These are phyloP conservation scores for Aurelia aurita DNA, from an alignment of 30 jellyfish, hydroid and myxozoan species.

Conservation along the genomic window DNA sequence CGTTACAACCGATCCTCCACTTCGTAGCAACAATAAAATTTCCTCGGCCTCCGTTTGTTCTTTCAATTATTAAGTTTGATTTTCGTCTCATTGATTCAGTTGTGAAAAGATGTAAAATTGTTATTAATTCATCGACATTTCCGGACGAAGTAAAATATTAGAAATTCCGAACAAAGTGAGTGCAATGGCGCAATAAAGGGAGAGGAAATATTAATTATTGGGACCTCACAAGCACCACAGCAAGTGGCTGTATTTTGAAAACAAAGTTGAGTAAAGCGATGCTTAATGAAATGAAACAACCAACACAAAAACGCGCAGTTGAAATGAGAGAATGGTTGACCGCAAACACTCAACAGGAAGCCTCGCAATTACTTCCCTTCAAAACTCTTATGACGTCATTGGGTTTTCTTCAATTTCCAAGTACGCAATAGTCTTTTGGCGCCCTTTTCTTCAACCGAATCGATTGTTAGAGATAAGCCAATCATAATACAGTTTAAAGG, in stretches of 20 bases:
- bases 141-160: too few relatives aligned
- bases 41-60: too few relatives aligned
- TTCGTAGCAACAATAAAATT: too few relatives aligned
- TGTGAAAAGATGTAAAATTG: too few relatives aligned
- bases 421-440: slow-evolving; percentile 61
- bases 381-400: slow-evolving; percentile 21
- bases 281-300: too few relatives aligned
- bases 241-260: background rate
- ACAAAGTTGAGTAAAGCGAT: too few relatives aligned
- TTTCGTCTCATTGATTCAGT: too few relatives aligned
- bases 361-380: slow-evolving; percentile 40
- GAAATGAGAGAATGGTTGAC: slow-evolving; percentile 23
- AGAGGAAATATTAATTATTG: slow-evolving; percentile 31
- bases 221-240: slow-evolving; percentile 8
- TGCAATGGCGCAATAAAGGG: background rate
- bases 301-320: slow-evolving; percentile 21
- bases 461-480: slow-evolving; percentile 26
- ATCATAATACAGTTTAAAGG: background rate
- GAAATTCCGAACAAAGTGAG: background rate
- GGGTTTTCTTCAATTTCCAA: slow-evolving; percentile 42
- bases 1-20: too few relatives aligned
- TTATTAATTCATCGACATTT: too few relatives aligned
- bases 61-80: too few relatives aligned
- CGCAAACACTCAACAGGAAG: slow-evolving; percentile 58
- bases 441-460: slow-evolving; percentile 56